Conservation (phyloP, 2,113 vertebrate genomes). For the Sardina pilchardus region DNA sequence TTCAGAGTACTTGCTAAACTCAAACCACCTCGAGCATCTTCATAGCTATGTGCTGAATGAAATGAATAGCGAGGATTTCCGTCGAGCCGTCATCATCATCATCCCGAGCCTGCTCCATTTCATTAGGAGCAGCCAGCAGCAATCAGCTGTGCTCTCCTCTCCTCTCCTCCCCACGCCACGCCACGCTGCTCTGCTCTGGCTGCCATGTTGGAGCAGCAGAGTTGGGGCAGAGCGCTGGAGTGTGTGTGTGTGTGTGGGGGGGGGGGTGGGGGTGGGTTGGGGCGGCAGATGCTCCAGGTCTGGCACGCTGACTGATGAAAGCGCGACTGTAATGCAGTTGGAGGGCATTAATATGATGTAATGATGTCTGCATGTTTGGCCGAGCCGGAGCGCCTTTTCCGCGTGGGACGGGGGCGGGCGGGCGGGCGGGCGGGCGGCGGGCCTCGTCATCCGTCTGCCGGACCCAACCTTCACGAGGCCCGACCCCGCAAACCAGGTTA, state of each 20-base stretch:
- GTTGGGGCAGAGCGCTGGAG: background rate
- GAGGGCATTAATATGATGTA: conserved; percentile 67
- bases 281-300: background rate
- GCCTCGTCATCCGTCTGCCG: conserved; percentile 48
- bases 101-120: no score
- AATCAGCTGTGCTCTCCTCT: no score
- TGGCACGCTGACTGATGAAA: conserved; percentile 40
- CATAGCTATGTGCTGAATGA: no score
- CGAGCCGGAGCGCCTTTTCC: conserved; percentile 37
- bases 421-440: no score
- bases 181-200: background rate
- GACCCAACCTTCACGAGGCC: conserved; percentile 46
- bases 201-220: background rate
- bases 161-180: background rate
- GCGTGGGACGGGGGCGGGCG: conserved; percentile 39
- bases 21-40: no score
- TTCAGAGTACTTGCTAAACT: no score
- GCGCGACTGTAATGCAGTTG: conserved; percentile 60
- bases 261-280: background rate
- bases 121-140: no score
- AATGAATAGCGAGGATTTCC: no score
- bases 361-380: conserved; percentile 60
- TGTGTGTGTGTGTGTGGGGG: background rate
- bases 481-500: conserved; percentile 53
- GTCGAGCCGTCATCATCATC: no score